A percentile compares a stretch with the other conserved stretches of the same genome.
These are phyloP conservation scores for Dendroctonus valens DNA, from an alignment of 1,140 invertebrate genomes.

Conservation along the genomic window DNA sequence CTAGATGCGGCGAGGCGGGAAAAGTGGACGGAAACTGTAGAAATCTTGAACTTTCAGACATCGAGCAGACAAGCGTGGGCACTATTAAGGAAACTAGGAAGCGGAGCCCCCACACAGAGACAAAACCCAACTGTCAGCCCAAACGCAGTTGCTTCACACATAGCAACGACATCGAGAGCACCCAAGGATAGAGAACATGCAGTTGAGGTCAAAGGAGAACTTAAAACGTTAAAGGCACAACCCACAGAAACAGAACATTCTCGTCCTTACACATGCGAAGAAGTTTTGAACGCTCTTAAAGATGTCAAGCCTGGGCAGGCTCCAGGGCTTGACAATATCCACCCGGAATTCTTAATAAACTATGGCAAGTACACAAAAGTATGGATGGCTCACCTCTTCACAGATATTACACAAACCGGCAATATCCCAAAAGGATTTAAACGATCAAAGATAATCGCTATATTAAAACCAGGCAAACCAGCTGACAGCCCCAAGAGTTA, in stretches of 20 bases:
- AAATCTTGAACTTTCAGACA: constrained; percentile 29
- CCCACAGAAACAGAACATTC: constrained; percentile 19
- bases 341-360: constrained; percentile 20
- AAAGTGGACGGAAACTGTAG: constrained; percentile 31
- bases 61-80: constrained; percentile 26
- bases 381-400: not conserved
- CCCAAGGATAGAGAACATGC: constrained; percentile 29
- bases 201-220: constrained; percentile 14
- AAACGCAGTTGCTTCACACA: constrained; percentile 27
- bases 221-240: constrained; percentile 25
- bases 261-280: constrained; percentile 12
- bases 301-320: constrained; percentile 22
- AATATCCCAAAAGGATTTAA: constrained; percentile 14
- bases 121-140: constrained; percentile 17
- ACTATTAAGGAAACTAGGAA: constrained; percentile 27
- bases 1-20: constrained; percentile 23
- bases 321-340: constrained; percentile 26
- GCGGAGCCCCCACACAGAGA: constrained; percentile 7
- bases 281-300: constrained; percentile 15
- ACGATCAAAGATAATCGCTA: no score
- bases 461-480: no score
- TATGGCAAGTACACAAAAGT: constrained; percentile 15
- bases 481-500: no score
- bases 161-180: constrained; percentile 21
- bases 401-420: constrained; percentile 11